Base-by-base conservation (phyloP, 2,113 vertebrate genomes). In the Corynorhinus townsendii region DNA sequence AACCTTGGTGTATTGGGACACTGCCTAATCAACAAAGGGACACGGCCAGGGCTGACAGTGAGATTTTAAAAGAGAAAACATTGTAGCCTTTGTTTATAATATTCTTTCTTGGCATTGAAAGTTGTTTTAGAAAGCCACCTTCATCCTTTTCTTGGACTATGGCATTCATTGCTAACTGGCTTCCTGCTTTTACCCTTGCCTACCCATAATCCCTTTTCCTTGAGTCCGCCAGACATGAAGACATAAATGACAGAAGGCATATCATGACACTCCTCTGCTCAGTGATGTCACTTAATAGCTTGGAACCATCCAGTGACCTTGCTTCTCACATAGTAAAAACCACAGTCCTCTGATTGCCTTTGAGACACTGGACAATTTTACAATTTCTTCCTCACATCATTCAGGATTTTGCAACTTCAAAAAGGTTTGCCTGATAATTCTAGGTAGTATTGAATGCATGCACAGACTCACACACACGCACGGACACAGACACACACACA, bases 401-500 rank as follows among this genome's bases (percentile, higher is more conserved):
- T 64, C 56, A 85, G 56, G 38, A 17, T 84, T 82, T 64, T 64
- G 35, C 10, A 40, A 15, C 28, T 68, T 80, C 47, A 33, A 16
- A 69, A 89, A 45, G 59, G 4, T 47, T 12, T 33, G 38, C 35
- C 28, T 64, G 14, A 45, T 38, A 17, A 47, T 54, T 71, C 45
- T 38, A 26, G 20, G 33, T 73, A 35, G n/a, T 9, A n/a, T 10
- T 30, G 43, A 16, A 45, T 10, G 22, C 54, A 9, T 5, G 8
- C 38, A 43, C n/a, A 6, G 16, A 11, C 2, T 4, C 7, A n/a
- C 30, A 3, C 6, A 59, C 4, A 3, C 30, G 43, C 19, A 28
- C 22, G 30, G 17, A 77, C 9, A 52, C 19, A n/a, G 14, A 40
- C 38, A 40, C 17, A 40, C 71, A 22, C 12, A 10, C 22, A 15